A percentile compares a stretch with the other conserved stretches of the same genome.
Evolutionary conservation across 2,888 invertebrate genomes (phyloP).

Genomic region (Drepana falcataria): DNA sequence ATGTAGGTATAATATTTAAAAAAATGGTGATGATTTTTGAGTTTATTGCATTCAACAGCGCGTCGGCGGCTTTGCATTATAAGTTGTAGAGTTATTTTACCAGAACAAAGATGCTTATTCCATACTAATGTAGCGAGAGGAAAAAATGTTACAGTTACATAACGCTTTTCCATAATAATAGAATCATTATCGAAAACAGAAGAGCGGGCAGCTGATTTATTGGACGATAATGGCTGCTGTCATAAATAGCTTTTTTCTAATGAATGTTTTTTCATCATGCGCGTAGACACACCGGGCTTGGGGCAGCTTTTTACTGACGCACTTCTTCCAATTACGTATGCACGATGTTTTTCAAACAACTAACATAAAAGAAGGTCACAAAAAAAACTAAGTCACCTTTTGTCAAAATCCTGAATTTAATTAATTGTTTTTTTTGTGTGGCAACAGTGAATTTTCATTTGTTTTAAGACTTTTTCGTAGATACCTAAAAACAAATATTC

Average conservation of each 20-base stretch:
- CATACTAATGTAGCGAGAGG: constrained; percentile 30
- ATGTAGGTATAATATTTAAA: no score
- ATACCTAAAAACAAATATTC: no score
- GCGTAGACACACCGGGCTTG: constrained; percentile 56
- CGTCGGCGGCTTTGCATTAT: no score
- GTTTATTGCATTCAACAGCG: no score
- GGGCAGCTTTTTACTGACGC: constrained; percentile 54
- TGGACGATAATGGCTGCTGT: constrained; percentile 76
- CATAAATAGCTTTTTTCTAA: constrained; percentile 77
- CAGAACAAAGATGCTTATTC: constrained; percentile 28
- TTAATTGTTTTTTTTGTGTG: constrained; percentile 10
- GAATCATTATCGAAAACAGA: constrained; percentile 80
- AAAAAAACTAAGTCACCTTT: constrained; percentile 46
- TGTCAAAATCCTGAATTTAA: constrained; percentile 36
- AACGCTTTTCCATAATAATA: constrained; percentile 79
- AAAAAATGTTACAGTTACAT: constrained; percentile 77
- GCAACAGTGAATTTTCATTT: background rate
- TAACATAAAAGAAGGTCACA: constrained; percentile 19
- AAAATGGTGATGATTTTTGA: no score
- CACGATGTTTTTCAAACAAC: constrained; percentile 38
- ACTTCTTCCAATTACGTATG: constrained; percentile 58
- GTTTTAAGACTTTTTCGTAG: constrained; percentile 1
- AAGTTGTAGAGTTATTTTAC: background rate
- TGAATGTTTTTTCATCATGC: constrained; percentile 62
- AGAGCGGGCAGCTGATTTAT: constrained; percentile 79